Evolutionary conservation across 2,113 vertebrate genomes (phyloP).

Genomic region (Gnathonemus echidnorhynchus): DNA sequence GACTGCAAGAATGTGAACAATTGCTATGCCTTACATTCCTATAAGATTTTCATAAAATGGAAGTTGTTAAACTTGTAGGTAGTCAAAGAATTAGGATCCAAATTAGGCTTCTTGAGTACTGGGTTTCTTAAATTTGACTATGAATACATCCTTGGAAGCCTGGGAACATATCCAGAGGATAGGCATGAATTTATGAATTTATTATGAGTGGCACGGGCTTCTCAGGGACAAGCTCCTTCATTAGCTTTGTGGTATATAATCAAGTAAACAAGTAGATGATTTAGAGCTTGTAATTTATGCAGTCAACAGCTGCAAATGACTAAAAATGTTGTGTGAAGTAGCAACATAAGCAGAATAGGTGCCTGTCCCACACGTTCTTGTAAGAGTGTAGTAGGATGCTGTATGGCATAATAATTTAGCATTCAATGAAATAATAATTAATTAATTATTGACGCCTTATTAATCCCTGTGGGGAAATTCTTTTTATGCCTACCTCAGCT

Average conservation of each 20-base stretch:
- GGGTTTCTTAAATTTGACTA: not conserved
- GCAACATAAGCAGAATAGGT: not conserved
- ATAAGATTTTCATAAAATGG: not conserved
- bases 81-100: not conserved
- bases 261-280: slow-evolving; percentile 6
- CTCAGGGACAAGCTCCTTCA: not conserved
- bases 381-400: not conserved
- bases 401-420: not conserved
- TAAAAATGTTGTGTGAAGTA: not conserved
- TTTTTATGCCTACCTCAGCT: too few species aligned
- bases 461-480: too few species aligned
- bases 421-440: not conserved
- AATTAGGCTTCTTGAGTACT: not conserved
- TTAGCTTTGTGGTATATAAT: slow-evolving; percentile 4
- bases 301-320: not conserved
- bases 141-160: not conserved
- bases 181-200: slow-evolving; percentile 6
- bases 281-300: slow-evolving; percentile 5
- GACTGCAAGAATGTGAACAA: not conserved
- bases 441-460: too few species aligned
- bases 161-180: not conserved
- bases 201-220: not conserved
- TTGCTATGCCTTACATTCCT: not conserved
- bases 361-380: not conserved
- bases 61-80: not conserved